Percentiles rank a stretch among this genome's conserved stretches.
Evolutionary conservation across 2,888 invertebrate species (phyloP).

Genomic region (Aspidapion aeneum): DNA sequence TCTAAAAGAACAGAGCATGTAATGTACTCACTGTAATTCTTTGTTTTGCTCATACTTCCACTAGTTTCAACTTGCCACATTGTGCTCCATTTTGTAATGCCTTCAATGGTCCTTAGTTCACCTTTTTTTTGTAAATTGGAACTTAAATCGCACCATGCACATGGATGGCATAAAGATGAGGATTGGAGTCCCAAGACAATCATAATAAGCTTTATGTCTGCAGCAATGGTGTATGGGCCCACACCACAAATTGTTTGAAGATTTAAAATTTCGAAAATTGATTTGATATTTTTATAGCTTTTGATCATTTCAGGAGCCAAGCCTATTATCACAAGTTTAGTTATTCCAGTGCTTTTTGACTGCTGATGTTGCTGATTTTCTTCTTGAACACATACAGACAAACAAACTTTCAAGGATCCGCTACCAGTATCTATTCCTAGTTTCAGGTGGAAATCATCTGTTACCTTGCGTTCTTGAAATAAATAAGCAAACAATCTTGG

Average conservation of each 20-base stretch:
- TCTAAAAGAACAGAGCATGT: neutral
- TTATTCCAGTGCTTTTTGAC: neutral
- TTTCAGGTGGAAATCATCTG: neutral
- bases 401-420: neutral
- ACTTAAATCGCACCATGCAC: neutral
- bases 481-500: neutral
- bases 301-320: neutral
- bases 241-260: neutral
- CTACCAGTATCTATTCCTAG: neutral
- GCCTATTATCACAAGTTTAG: neutral
- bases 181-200: conserved; percentile 1
- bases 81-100: neutral
- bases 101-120: neutral
- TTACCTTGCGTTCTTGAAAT: neutral
- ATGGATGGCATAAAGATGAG: conserved; percentile 3
- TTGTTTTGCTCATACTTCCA: neutral
- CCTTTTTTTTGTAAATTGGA: neutral
- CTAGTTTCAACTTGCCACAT: neutral
- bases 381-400: neutral
- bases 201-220: neutral
- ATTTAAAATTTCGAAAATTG: neutral
- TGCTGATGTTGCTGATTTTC: neutral
- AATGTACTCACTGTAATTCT: neutral
- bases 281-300: neutral
- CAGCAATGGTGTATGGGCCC: neutral